Conservation (phyloP, 2,888 invertebrate species). For the Eupithecia pulchellata region DNA sequence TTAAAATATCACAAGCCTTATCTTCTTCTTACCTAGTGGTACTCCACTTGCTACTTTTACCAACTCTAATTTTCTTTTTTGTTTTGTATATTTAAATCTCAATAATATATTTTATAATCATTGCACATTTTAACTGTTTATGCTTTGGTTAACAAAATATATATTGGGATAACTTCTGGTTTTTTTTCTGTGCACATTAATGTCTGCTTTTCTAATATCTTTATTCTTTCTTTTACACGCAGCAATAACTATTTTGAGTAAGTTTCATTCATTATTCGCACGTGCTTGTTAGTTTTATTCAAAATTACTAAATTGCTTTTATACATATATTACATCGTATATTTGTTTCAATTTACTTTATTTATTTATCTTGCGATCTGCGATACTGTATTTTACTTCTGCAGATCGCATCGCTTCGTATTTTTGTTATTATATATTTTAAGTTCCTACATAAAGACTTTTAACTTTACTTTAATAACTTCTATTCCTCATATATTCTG, state of each 20-base stretch:
- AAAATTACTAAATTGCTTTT: not conserved
- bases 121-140: conserved; percentile 5
- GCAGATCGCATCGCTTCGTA: too few species aligned
- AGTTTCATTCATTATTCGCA: conserved; percentile 61
- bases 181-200: conserved; percentile 23
- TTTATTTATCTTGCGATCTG: not conserved
- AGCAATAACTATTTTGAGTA: conserved; percentile 82
- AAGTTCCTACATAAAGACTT: too few species aligned
- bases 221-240: conserved; percentile 74
- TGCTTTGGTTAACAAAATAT: conserved; percentile 18
- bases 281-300: conserved; percentile 20
- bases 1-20: too few species aligned
- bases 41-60: too few species aligned
- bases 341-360: not conserved
- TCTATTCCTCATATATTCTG: too few species aligned
- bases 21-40: too few species aligned
- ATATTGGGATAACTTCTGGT: not conserved
- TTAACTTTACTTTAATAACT: too few species aligned
- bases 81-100: not conserved
- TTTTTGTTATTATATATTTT: too few species aligned
- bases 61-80: too few species aligned
- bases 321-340: not conserved
- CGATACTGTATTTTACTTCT: not conserved
- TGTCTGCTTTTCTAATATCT: conserved; percentile 48
- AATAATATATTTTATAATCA: conserved; percentile 17